Percentiles rank a stretch among this genome's conserved stretches.
Conservation (phyloP, 2,113 vertebrate genomes). For the Pteruthius melanotis region DNA sequence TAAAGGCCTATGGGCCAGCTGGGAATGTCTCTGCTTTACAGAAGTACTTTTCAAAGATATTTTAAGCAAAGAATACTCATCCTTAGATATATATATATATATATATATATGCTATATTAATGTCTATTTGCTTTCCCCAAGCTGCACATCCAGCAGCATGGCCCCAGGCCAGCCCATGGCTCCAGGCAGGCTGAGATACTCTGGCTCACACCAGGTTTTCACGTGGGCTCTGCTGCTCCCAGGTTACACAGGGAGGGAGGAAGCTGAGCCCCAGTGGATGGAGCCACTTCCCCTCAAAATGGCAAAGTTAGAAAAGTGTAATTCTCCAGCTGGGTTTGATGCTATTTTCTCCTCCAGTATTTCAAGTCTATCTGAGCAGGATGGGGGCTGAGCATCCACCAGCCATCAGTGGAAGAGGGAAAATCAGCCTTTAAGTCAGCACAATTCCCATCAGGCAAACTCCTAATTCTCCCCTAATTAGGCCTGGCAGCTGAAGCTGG, state of each 20-base stretch:
- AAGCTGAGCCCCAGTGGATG: not conserved
- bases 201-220: not conserved
- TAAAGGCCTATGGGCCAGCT: not conserved
- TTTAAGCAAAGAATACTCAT: not conserved
- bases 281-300: not conserved
- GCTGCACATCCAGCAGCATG: not conserved
- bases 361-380: not conserved
- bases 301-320: not conserved
- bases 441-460: not conserved
- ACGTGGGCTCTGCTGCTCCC: not conserved
- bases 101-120: not conserved
- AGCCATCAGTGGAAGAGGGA: not conserved
- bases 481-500: constrained; percentile 14
- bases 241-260: not conserved
- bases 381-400: not conserved
- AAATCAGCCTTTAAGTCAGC: not conserved
- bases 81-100: not conserved
- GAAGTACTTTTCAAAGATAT: not conserved
- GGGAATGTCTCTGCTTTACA: not conserved
- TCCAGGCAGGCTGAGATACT: not conserved
- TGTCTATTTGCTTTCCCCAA: not conserved
- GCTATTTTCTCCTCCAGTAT: not conserved
- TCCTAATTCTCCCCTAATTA: constrained; percentile 28
- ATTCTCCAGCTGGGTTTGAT: not conserved
- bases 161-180: not conserved